These are phyloP conservation scores for Mesochorus sp. DNA, from an alignment of 2,888 invertebrate genomes.

Conservation along the genomic window DNA sequence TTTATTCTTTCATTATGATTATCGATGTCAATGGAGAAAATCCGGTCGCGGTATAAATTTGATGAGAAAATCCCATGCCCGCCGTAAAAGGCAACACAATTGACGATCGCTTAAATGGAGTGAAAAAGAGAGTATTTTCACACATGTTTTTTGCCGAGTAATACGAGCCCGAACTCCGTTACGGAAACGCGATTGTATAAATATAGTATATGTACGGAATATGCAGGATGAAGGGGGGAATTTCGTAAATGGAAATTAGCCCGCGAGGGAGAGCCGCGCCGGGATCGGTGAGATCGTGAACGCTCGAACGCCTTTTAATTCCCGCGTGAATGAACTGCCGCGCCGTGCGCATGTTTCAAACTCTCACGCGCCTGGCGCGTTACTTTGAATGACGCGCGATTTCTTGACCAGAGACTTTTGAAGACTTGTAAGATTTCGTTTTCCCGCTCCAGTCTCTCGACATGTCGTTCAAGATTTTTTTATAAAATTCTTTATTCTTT, in stretches of 20 bases:
- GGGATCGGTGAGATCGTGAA: slow-evolving; percentile 39
- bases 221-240: not conserved
- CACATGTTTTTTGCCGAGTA: not conserved
- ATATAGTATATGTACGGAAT: no score
- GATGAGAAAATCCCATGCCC: slow-evolving; percentile 12
- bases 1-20: not conserved
- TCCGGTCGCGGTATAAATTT: slow-evolving; percentile 6
- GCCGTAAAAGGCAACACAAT: not conserved
- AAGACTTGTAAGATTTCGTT: no score
- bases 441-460: no score
- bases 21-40: slow-evolving; percentile 13
- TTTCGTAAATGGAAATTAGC: slow-evolving; percentile 25
- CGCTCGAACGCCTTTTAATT: slow-evolving; percentile 45
- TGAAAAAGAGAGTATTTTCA: slow-evolving; percentile 1
- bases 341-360: slow-evolving; percentile 29
- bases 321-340: slow-evolving; percentile 60
- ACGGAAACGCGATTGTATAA: not conserved
- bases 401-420: not conserved
- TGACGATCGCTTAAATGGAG: not conserved
- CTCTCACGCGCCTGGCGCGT: slow-evolving; percentile 36
- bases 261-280: not conserved
- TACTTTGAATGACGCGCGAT: slow-evolving; percentile 4
- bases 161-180: not conserved
- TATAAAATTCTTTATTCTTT: no score
- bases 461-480: no score